Evolutionary conservation across 2,888 invertebrate genomes (phyloP).

Genomic region (Eledona agricola): DNA sequence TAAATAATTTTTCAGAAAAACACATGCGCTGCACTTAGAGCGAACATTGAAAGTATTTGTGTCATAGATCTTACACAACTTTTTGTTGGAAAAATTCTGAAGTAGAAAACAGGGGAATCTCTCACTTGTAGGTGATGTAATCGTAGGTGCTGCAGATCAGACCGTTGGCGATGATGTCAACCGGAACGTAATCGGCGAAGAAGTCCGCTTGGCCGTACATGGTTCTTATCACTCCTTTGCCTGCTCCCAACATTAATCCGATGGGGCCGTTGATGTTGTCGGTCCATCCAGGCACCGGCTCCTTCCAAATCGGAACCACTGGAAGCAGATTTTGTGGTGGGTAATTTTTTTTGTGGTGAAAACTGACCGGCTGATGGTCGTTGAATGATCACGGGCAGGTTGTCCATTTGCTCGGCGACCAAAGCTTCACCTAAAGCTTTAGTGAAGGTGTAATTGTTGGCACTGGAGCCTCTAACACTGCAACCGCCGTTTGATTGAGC

Average conservation of each 20-base stretch:
- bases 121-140: slow-evolving; percentile 67
- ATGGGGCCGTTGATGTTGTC: slow-evolving; percentile 93
- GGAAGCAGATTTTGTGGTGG: slow-evolving; percentile 27
- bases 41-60: background rate
- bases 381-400: slow-evolving; percentile 81
- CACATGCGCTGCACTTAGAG: too few species aligned
- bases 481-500: background rate
- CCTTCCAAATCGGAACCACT: slow-evolving; percentile 88
- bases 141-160: slow-evolving; percentile 63
- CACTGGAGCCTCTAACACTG: slow-evolving; percentile 71
- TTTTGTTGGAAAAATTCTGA: too few species aligned
- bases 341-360: slow-evolving; percentile 3
- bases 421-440: slow-evolving; percentile 89
- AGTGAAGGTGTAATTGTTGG: slow-evolving; percentile 93
- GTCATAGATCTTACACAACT: background rate
- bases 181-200: slow-evolving; percentile 83
- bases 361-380: slow-evolving; percentile 78
- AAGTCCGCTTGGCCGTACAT: slow-evolving; percentile 84
- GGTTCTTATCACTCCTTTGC: slow-evolving; percentile 86
- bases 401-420: slow-evolving; percentile 78
- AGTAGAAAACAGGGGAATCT: too few species aligned
- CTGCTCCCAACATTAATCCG: slow-evolving; percentile 82
- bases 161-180: slow-evolving; percentile 83
- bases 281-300: slow-evolving; percentile 89
- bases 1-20: too few species aligned